phyloP scores from a whole-genome alignment of 2,888 invertebrate genomes.

The Tolmerus cingulatus region DNA sequence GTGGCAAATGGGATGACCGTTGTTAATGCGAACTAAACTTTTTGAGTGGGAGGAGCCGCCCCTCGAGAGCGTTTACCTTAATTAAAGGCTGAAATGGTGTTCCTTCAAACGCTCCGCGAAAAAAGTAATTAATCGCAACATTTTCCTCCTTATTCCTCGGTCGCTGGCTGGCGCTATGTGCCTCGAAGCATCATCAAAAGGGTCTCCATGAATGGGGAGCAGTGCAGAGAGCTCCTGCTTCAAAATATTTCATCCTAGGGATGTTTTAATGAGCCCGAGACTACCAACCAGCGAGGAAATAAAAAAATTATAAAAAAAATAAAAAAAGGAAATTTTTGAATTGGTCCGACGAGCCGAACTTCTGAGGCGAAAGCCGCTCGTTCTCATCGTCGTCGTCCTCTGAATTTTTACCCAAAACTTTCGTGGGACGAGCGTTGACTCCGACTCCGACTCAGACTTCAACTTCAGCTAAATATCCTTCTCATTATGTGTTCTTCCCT shows the following conservation, averaged over 20 bases:
- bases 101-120: background rate
- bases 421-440: background rate
- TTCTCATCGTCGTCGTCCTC: background rate
- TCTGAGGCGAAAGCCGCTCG: background rate
- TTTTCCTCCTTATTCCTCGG: background rate
- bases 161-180: background rate
- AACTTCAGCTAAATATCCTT: background rate
- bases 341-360: background rate
- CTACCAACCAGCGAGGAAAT: background rate
- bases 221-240: background rate
- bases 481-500: background rate
- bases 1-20: background rate
- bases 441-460: background rate
- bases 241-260: background rate
- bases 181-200: background rate
- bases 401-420: background rate
- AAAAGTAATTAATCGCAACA: background rate
- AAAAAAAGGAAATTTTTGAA: background rate
- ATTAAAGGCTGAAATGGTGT: background rate
- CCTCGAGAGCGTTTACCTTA: background rate
- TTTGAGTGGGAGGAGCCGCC: background rate
- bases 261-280: background rate
- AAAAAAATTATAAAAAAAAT: background rate
- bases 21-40: background rate
- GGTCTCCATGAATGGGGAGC: background rate